Percentiles rank a stretch among this genome's conserved stretches.
phyloP scores from a whole-genome alignment of 2,797 vertebrate species.

The Enteromius afrohamiltoni region DNA sequence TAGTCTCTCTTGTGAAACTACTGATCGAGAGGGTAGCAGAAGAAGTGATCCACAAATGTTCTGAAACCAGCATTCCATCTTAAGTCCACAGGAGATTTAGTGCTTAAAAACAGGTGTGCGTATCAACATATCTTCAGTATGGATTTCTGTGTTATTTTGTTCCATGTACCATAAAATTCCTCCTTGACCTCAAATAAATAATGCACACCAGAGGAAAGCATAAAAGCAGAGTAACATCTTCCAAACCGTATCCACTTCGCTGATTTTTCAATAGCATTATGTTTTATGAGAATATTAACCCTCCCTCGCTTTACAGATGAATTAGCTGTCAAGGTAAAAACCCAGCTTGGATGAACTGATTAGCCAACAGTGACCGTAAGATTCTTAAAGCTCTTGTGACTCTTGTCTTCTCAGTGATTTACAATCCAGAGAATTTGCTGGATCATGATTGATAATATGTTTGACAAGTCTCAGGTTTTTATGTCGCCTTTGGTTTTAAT shows the following conservation, averaged over 20 bases:
- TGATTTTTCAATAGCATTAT: slow-evolving; percentile 12
- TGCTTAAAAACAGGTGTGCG: slow-evolving; percentile 28
- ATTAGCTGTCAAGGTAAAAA: slow-evolving; percentile 24
- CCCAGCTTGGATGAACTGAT: neutral
- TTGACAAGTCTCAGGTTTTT: neutral
- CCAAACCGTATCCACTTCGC: slow-evolving; percentile 39
- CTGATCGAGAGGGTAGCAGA: slow-evolving; percentile 7
- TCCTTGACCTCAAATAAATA: slow-evolving; percentile 23
- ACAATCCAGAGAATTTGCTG: slow-evolving; percentile 19
- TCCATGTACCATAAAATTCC: slow-evolving; percentile 5
- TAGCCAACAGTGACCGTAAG: neutral
- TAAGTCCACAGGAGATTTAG: slow-evolving; percentile 17
- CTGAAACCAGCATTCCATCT: slow-evolving; percentile 19
- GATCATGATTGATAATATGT: slow-evolving; percentile 25
- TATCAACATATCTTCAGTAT: slow-evolving; percentile 35
- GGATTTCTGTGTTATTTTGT: slow-evolving; percentile 17
- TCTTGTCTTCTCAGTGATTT: slow-evolving; percentile 6
- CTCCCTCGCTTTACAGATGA: neutral
- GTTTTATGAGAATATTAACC: slow-evolving; percentile 27
- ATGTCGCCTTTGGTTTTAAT: neutral
- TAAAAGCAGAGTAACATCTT: slow-evolving; percentile 28
- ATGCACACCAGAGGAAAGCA: slow-evolving; percentile 12
- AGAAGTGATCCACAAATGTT: neutral
- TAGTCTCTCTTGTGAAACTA: neutral
- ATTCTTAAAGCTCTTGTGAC: neutral